Evolutionary conservation across 2,797 vertebrate species (phyloP).

Genomic region (Zalophus californianus): DNA sequence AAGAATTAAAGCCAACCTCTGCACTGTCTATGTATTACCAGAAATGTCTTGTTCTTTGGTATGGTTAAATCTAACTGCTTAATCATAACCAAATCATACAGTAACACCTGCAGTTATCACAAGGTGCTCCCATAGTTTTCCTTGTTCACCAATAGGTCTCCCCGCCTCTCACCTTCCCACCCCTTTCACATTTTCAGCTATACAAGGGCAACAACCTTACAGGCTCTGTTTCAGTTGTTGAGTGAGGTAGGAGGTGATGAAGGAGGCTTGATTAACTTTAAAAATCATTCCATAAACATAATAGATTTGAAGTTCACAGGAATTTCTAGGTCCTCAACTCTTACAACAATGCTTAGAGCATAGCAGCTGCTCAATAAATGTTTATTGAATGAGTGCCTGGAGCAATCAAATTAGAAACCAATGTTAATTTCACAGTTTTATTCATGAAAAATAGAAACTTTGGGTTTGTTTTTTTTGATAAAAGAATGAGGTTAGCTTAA

Average conservation of each 20-base stretch:
- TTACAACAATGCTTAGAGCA: not conserved
- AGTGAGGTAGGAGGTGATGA: not conserved
- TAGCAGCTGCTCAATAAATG: not conserved
- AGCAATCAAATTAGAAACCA: not conserved
- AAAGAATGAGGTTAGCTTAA: not conserved
- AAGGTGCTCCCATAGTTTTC: not conserved
- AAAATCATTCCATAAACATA: not conserved
- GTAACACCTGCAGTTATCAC: not conserved
- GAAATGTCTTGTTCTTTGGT: not conserved
- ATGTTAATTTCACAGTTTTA: not conserved
- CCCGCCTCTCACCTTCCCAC: not conserved
- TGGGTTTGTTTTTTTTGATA: not conserved
- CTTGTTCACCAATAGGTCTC: not conserved
- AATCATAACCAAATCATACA: not conserved
- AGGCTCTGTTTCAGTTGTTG: not conserved
- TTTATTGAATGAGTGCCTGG: not conserved
- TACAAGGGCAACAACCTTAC: not conserved
- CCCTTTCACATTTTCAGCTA: not conserved
- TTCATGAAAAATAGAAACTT: constrained; percentile 17
- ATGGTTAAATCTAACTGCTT: not conserved
- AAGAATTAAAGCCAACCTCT: not conserved
- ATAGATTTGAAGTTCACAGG: not conserved
- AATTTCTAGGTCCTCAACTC: not conserved
- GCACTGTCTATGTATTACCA: not conserved
- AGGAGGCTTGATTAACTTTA: not conserved